Evolutionary conservation across 2,113 vertebrate genomes (phyloP), one percentile per base, ranked within the genome.

Genomic region (Nothobranchius kuhntae): DNA sequence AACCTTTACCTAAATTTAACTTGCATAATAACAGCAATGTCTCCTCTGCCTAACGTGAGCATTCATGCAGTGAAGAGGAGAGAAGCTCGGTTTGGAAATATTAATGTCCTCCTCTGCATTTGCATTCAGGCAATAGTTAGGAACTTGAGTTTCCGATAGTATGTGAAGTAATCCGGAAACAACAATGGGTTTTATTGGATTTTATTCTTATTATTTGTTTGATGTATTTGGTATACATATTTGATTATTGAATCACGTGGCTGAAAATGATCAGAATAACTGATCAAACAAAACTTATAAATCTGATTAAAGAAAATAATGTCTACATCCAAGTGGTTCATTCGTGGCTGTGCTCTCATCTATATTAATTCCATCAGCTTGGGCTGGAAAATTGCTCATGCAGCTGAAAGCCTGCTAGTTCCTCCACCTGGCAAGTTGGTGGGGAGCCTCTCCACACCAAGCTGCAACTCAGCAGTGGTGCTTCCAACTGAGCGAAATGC

Each of bases 1-100:
- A 40, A 42, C 44, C 35, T 64, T 44, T 40, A 38, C 9, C 45
- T 71, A 21, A 55, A 7, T 24, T 26, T n/a, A 44, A 44, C 36
- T 44, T 35, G 30, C n/a, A 30, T 54, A 13, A 55, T 26, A 9
- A 24, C 30, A 56, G 15, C 36, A 14, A n/a, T 14, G 5, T 42
- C 35, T 45, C 21, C 51, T 24, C 44, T 60, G 30, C 30, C 26
- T 11, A 55, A 54, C 47, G 40, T 51, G 35, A 50, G 3, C n/a
- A 47, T 42, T 24, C 21, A 4, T 26, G 24, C 48, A 48, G 17
- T 17, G 50, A n/a, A 42, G 13, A 24, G n/a, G 12, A 38, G 42
- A 7, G 10, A 65, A 70, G 51, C 38, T 60, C 36, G 11, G 44
- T 45, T 58, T 46, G 11, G 8, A 71, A 65, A 76, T 42, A 61